These are phyloP conservation scores for Bimastos eiseni DNA, from an alignment of 2,888 invertebrate genomes.

Conservation along the genomic window DNA sequence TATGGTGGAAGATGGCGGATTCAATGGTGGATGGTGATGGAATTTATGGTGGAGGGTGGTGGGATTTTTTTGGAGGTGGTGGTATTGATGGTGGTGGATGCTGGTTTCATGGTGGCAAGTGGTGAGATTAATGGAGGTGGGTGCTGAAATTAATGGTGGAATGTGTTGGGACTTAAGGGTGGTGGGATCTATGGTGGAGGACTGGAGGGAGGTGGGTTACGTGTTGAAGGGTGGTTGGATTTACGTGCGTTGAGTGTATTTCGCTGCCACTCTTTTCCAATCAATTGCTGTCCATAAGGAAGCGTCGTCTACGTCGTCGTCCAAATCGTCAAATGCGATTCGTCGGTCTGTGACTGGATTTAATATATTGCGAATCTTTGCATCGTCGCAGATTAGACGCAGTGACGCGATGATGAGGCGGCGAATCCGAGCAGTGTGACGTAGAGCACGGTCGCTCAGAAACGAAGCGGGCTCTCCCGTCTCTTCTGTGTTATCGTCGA, in stretches of 20 bases:
- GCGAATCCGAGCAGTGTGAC: not conserved
- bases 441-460: not conserved
- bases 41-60: too few relatives aligned
- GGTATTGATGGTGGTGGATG: too few relatives aligned
- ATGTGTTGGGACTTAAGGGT: too few relatives aligned
- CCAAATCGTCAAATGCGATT: not conserved
- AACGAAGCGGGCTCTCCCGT: not conserved
- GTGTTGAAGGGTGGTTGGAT: not conserved
- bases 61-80: too few relatives aligned
- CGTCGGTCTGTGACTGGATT: not conserved
- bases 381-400: not conserved
- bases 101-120: not conserved
- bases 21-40: too few relatives aligned
- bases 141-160: not conserved
- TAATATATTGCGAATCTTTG: not conserved
- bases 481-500: not conserved
- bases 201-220: not conserved
- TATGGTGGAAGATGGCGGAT: not conserved
- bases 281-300: not conserved
- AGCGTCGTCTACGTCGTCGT: not conserved
- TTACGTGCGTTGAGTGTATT: not conserved
- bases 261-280: not conserved
- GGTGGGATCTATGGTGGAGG: too few relatives aligned
- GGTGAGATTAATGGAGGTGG: not conserved
- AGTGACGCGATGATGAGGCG: not conserved